Percentiles rank a stretch among this genome's conserved stretches.
These are phyloP conservation scores for Halcyon smyrnensis DNA, from an alignment of 2,797 vertebrate species.

Conservation along the genomic window DNA sequence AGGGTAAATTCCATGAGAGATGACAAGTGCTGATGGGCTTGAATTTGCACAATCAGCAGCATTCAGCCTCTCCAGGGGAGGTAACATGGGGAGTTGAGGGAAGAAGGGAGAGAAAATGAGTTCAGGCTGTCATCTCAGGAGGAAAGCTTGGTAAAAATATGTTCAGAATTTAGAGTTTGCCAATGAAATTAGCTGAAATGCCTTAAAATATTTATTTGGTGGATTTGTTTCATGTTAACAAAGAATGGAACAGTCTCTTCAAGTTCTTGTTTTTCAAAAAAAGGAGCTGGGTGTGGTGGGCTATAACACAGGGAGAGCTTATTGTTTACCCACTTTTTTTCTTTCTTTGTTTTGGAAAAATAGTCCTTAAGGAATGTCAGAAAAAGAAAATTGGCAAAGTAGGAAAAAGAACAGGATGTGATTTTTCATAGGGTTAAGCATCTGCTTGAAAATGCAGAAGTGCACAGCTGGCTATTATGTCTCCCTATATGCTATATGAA, in stretches of 20 bases:
- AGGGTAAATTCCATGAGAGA: conserved; percentile 57
- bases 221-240: conserved; percentile 31
- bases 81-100: background rate
- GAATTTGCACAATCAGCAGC: conserved; percentile 49
- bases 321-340: background rate
- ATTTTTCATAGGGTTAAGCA: conserved; percentile 47
- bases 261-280: conserved; percentile 55
- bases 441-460: conserved; percentile 11
- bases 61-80: conserved; percentile 42
- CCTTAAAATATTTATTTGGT: conserved; percentile 70
- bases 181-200: conserved; percentile 60
- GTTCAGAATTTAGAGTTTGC: conserved; percentile 16
- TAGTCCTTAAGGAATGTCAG: background rate
- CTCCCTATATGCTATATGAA: background rate
- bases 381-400: background rate
- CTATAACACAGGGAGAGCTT: background rate
- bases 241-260: conserved; percentile 11
- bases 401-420: conserved; percentile 6
- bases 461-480: background rate
- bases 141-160: conserved; percentile 58
- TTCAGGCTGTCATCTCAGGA: conserved; percentile 8
- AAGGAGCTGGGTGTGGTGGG: conserved; percentile 19
- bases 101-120: background rate
- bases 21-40: conserved; percentile 56
- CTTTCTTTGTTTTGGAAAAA: conserved; percentile 16